Base-by-base conservation (phyloP, 2,888 invertebrate genomes). In the Linnaemya tessellans region DNA sequence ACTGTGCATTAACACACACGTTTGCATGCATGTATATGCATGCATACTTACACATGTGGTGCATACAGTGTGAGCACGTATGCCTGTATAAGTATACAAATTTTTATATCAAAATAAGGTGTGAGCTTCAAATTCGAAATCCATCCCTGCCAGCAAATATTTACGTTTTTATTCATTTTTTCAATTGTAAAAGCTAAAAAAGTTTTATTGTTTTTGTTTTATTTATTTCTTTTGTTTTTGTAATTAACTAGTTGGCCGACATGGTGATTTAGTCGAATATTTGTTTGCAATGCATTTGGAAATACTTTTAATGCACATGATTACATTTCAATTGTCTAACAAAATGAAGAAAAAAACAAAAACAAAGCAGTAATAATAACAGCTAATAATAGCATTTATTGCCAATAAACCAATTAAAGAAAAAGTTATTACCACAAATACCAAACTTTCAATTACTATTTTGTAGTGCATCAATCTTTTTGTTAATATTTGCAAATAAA, bases 71-170 rank as follows among this genome's bases (percentile, higher is more conserved):
- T n/a, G n/a, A n/a, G n/a, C n/a, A n/a, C 35, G 25, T 30, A 20
- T 20, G 8, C 46, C 43, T 58, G 15, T 35, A 11, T 4, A 51
- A 30, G 54, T 56, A 41, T n/a, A n/a, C n/a, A n/a, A n/a, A n/a
- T 5, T 20, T 68, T 49, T n/a, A 73, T 18, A 49, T 38, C 38
- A 74, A 73, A 46, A n/a, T n/a, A 38, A 74, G 73, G 73, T 74
- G 71, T 65, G 73, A 80, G 80, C 71, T 65, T 73, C 13, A 56
- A 41, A 46, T 71, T 56, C 56, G 5, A 71, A 43, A 10, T 13
- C 7, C 56, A 46, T 22, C 35, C 56, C 10, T 15, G 43, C 43
- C 22, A 49, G 1, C 49, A 46, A 49, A 73, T 49, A 51, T 68
- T 58, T 78, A 15, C 4, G 20, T 75, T 54, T 41, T 25, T 41